Base-by-base conservation (phyloP, 2,888 invertebrate genomes). In the Pecten maximus region DNA sequence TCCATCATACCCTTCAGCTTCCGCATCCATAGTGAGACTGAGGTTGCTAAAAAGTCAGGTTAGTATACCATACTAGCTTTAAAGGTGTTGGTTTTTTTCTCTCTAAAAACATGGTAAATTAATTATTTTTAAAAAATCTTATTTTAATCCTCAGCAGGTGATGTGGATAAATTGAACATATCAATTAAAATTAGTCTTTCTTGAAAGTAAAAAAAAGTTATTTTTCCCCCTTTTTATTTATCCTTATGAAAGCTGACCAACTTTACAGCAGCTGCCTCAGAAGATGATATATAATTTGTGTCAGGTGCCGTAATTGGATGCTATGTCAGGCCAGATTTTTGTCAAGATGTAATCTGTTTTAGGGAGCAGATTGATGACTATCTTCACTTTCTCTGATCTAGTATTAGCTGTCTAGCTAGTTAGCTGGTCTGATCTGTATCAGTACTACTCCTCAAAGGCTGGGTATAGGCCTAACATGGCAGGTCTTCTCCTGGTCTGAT, bases 271-370 rank as follows among this genome's bases (percentile, higher is more conserved):
- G 74, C 74, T 74, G 74, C 35, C 0, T 2, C 2, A 10, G 74
- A 35, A 74, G 74, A 74, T 74, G 74, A 74, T 74, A 74, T 35
- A 74, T 28, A 74, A 74, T 74, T 74, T 74, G 74, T 74, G 74
- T 74, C 74, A 74, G 74, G 74, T 74, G 74, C 35, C 10, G 74
- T 74, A 74, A 74, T 74, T 74, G 74, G 74, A 6, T 35, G 74
- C 74, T 28, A 74, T 44, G 74, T 74, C 74, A 74, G 74, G 74
- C 74, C 35, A 74, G 74, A 74, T 74, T 74, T 74, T 74, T 74
- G 74, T 74, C 74, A 74, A 74, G 74, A 74, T 74, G 35, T 35
- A 35, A 74, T 74, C 74, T 74, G 74, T 74, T 74, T 74, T 74
- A 10, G 74, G 35, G 74, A 10, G 4, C 23, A 74, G 74, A 35